Conservation (phyloP, 2,113 vertebrate genomes). For the Platycercus adscitus region DNA sequence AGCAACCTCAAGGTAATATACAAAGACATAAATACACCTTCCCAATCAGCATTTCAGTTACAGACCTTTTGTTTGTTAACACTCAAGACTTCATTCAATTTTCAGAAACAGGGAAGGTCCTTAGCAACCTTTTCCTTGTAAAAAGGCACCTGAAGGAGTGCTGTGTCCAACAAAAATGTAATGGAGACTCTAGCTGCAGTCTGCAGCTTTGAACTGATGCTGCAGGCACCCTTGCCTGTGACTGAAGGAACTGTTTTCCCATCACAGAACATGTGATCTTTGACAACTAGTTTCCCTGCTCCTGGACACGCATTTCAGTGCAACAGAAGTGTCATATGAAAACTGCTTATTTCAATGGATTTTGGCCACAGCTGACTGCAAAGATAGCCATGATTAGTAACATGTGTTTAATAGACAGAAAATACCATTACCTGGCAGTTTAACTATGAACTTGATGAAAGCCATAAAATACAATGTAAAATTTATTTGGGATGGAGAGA, state of each 20-base stretch:
- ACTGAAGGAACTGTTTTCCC: background rate
- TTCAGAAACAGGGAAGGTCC: background rate
- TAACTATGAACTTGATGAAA: background rate
- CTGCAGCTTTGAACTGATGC: background rate
- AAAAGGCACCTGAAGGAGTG: background rate
- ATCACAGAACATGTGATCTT: background rate
- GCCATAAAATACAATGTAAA: background rate
- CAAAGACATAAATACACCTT: background rate
- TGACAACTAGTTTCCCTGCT: background rate
- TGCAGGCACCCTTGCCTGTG: background rate
- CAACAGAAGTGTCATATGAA: background rate
- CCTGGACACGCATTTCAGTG: background rate
- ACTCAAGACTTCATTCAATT: background rate
- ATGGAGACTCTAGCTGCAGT: background rate
- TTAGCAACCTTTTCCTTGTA: background rate
- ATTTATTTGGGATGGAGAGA: background rate
- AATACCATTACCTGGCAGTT: background rate
- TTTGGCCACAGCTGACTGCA: background rate
- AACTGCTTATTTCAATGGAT: conserved; percentile 2
- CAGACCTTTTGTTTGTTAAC: background rate
- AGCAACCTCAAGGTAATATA: background rate
- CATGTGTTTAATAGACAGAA: conserved; percentile 25
- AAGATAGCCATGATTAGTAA: conserved; percentile 17
- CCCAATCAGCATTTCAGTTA: background rate
- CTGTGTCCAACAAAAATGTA: background rate